Base-by-base conservation (phyloP, 92 coral and sea anemone species). In the Parazoanthus swiftii region DNA sequence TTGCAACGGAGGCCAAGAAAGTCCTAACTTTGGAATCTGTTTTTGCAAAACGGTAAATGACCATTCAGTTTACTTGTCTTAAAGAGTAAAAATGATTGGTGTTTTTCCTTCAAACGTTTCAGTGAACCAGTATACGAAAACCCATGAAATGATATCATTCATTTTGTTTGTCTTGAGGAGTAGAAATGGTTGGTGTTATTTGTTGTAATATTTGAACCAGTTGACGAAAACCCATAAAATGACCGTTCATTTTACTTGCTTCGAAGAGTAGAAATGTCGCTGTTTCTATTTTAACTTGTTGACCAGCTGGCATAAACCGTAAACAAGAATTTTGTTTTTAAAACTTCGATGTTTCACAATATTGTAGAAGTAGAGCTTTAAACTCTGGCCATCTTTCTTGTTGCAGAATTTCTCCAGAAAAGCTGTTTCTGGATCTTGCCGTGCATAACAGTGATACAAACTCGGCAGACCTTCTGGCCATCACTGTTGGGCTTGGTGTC, bases 381-480 rank as follows among this genome's bases (percentile, higher is more conserved):
- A 58, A 20, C 21, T 58, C 66, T 15, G 66, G 23, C 66, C 66
- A 23, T 58, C 14, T 56, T 42, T 76, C 74, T 44, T 11, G 2
- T 39, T 39, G 67, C 78, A 92, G 95, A 79, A 89, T 93, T 23
- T 97, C 95, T 76, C 99, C 99, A 25, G 99, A 97, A 80, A 93
- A 95, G 67, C 88, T 97, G 77, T 97, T 97, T 89, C 94, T 97
- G 75, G 98, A 97, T 63, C 93, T 97, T 20, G 99, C 99, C 11
- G 95, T 97, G 42, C 93, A 95, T 82, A 95, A 92, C 79, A 86
- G 91, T 18, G 98, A 97, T 88, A 95, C 95, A 20, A 88, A 93
- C n/a, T 96, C 98, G 35, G 99, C 99, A n/a, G 99, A 97, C 83
- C 89, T 95, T 23, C 80, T 97, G 85, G 99, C 99, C 14, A 97